These are phyloP conservation scores for Choristoneura rosaceana DNA, from an alignment of 2,888 invertebrate species.

Conservation along the genomic window DNA sequence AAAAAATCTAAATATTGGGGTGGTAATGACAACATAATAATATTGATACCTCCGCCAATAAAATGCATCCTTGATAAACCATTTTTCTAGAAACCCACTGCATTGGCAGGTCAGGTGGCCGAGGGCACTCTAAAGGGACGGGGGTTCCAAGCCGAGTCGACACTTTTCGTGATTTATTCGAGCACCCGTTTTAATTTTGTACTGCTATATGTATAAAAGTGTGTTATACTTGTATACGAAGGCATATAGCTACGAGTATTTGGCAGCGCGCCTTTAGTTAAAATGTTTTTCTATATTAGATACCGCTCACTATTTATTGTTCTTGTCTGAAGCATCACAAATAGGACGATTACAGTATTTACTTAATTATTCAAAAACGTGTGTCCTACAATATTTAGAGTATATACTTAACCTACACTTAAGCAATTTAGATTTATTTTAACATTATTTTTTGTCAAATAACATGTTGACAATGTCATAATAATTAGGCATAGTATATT, in stretches of 20 bases:
- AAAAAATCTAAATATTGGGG: neutral
- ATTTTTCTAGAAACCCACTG: constrained; percentile 42
- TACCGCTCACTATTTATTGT: too few species aligned
- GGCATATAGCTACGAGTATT: too few species aligned
- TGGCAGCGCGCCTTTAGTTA: neutral
- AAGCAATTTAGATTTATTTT: too few species aligned
- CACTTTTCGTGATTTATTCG: constrained; percentile 74
- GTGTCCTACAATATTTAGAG: too few species aligned
- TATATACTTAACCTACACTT: too few species aligned
- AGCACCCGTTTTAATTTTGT: constrained; percentile 73
- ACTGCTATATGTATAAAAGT: constrained; percentile 44
- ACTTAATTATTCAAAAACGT: too few species aligned
- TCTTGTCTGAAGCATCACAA: too few species aligned
- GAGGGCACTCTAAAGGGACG: constrained; percentile 73
- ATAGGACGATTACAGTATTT: too few species aligned
- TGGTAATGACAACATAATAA: constrained; percentile 23
- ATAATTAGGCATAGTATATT: too few species aligned
- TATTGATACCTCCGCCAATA: constrained; percentile 30
- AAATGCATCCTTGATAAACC: constrained; percentile 42
- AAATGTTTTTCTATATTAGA: too few species aligned
- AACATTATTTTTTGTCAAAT: too few species aligned
- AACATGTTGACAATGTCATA: too few species aligned
- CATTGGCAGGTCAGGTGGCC: constrained; percentile 67
- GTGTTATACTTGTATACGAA: neutral
- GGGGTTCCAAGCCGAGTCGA: constrained; percentile 64